A percentile compares a stretch with the other conserved stretches of the same genome.
phyloP scores from a whole-genome alignment of 2,797 vertebrate species.

The Choloepus didactylus region DNA sequence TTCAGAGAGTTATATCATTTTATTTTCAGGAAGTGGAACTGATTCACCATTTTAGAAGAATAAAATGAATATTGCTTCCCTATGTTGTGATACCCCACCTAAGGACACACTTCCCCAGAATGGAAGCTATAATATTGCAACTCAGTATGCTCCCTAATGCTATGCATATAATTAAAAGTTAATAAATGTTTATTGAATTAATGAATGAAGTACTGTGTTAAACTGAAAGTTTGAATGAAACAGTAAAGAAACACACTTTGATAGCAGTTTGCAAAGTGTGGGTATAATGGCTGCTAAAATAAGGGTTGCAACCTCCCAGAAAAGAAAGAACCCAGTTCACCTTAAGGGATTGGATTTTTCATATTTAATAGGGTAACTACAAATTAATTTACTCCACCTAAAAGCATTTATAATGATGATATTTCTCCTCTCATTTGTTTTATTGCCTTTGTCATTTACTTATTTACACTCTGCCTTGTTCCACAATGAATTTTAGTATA shows the following conservation, averaged over 20 bases:
- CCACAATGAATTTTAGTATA: background rate
- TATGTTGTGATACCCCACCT: background rate
- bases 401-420: background rate
- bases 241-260: background rate
- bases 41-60: background rate
- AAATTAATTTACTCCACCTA: background rate
- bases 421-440: background rate
- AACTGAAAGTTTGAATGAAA: background rate
- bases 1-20: slow-evolving; percentile 39
- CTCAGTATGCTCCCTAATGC: background rate
- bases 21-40: slow-evolving; percentile 34
- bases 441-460: background rate
- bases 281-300: background rate
- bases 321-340: background rate
- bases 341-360: background rate
- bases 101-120: background rate
- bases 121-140: background rate
- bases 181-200: background rate
- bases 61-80: background rate
- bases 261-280: background rate
- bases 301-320: background rate
- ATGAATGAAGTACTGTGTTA: background rate
- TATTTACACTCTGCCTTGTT: background rate
- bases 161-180: background rate
- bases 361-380: background rate